Evolutionary conservation across 2,113 vertebrate species (phyloP).

Genomic region (Gymnogyps californianus): DNA sequence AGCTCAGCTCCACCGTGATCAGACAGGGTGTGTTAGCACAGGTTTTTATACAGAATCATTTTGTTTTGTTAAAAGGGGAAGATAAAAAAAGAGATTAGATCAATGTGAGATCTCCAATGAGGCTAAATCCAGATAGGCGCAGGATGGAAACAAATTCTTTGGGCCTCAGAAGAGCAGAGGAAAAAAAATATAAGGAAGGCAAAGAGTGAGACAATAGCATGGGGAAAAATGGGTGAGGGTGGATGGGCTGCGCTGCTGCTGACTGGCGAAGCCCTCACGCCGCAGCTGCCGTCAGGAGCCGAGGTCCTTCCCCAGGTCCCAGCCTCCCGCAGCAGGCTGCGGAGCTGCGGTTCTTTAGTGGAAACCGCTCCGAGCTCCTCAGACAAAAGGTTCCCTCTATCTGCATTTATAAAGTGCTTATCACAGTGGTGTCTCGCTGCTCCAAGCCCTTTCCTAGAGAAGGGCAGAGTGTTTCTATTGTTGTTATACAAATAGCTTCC

Average conservation of each 20-base stretch:
- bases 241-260: not conserved
- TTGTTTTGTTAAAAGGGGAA: not conserved
- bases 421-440: not conserved
- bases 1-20: fast-evolving
- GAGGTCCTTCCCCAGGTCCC: not conserved
- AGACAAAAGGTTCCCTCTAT: constrained; percentile 7
- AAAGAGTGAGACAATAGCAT: not conserved
- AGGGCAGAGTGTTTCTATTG: constrained; percentile 53
- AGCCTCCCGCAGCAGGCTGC: not conserved
- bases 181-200: fast-evolving
- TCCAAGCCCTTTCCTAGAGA: constrained; percentile 29
- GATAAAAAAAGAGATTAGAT: not conserved
- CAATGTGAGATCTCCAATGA: not conserved
- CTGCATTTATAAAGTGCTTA: not conserved
- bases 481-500: constrained; percentile 58
- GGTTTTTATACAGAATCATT: not conserved
- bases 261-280: not conserved
- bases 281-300: not conserved
- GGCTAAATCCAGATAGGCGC: not conserved
- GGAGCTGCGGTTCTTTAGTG: not conserved
- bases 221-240: not conserved
- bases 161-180: not conserved
- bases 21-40: not conserved
- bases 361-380: not conserved
- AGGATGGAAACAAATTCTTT: not conserved